Base-by-base conservation (phyloP, 2,888 invertebrate genomes). In the Tupiocoris notatus region DNA sequence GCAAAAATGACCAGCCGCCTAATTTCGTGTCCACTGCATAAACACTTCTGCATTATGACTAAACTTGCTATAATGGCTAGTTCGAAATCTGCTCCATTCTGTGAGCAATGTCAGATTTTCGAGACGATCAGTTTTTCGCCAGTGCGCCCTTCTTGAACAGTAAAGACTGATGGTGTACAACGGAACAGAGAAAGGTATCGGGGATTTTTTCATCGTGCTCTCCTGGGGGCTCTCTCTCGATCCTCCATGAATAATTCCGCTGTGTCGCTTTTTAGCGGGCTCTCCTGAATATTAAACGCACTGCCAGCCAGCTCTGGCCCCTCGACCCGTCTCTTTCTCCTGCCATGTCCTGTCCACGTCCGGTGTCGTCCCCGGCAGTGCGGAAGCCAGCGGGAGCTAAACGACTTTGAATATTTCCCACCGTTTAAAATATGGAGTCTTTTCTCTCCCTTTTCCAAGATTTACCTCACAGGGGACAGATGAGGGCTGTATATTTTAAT, bases 241-340 rank as follows among this genome's bases (percentile, higher is more conserved):
- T 70, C 70, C 70, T 70, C 70, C 70, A 70, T 70, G 70, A 70
- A 70, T 70, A 70, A 70, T 70, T 70, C 70, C 59, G 70, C 24
- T 70, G 70, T 63, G 63, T 70, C 70, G 70, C 70, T 70, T 70
- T 70, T 70, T 70, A 58, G 70, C 70, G 17, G 58, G 70, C 58
- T 70, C 70, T 59, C 59, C 70, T 70, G 70, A 70, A 70, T 70
- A 70, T 70, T 70, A 70, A 70, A 59, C 24, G 70, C 24, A 56
- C 56, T 56, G 20, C 25, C 17, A 24, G 20, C 67, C 54, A 56
- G 22, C 70, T 39, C 54, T 17, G 25, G 20, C 23, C 20, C 65
- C 65, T 1, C 65, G n/a, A n/a, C 12, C 16, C 64, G 9, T 23
- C 17, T 25, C 39, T 20, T 25, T 25, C 24, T 20, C 12, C 7